phyloP scores from a whole-genome alignment of 2,888 invertebrate species.

The Stenurella melanura region DNA sequence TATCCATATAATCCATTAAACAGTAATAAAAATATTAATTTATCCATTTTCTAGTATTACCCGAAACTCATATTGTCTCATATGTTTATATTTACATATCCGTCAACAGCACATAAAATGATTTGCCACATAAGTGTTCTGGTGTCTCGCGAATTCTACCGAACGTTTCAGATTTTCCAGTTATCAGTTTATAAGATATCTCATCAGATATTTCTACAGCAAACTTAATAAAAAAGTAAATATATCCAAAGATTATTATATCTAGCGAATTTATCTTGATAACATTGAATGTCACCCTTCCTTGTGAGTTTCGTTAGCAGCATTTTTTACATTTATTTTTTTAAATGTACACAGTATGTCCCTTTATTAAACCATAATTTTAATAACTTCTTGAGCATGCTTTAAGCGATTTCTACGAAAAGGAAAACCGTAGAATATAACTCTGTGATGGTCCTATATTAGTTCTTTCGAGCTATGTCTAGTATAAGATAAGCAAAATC shows the following conservation, averaged over 20 bases:
- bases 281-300: not conserved
- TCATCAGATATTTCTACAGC: conserved; percentile 1
- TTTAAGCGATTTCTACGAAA: too few relatives aligned
- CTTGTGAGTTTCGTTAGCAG: not conserved
- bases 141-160: not conserved
- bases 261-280: conserved; percentile 3
- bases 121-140: not conserved
- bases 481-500: too few relatives aligned
- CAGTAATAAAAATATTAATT: not conserved
- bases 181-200: not conserved
- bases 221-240: not conserved
- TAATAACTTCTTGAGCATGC: too few relatives aligned
- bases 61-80: not conserved
- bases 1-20: not conserved
- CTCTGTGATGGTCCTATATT: too few relatives aligned
- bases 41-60: not conserved
- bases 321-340: too few relatives aligned
- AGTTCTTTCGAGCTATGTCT: too few relatives aligned
- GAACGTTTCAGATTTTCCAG: not conserved
- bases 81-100: conserved; percentile 1
- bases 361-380: too few relatives aligned
- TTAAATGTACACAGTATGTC: too few relatives aligned
- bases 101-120: not conserved
- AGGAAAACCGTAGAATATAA: too few relatives aligned
- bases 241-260: conserved; percentile 60